Evolutionary conservation across 64 coral and sea anemone species (phyloP), one percentile per base, ranked within the genome.

Genomic region (Montipora foliosa): DNA sequence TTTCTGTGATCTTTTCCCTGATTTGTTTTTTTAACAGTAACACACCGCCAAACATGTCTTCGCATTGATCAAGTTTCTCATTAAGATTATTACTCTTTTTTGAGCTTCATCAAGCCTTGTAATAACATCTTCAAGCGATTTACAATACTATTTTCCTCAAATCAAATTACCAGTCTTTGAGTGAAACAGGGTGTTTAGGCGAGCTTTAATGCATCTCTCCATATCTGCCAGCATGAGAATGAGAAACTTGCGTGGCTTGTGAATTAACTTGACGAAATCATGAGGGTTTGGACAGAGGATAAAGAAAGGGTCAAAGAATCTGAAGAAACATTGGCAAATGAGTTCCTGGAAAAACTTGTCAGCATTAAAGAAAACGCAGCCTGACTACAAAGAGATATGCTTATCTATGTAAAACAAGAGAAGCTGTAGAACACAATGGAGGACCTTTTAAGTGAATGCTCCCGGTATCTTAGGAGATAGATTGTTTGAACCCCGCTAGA

Each of bases 21-120:
- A 29, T 29, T 29, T 60, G 61, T 44, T 29, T 29, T 89, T 57
- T 75, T 49, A 89, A 57, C 21, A 76, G 87, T 76, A 89, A 89
- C 67, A 89, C 5, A 89, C 61, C 44, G 86, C 86, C 6, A 88
- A 89, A 89, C 87, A 89, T 89, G 73, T 89, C 17, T 78, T 89
- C 78, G 72, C 45, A 89, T 7, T 89, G 87, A 89, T 89, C 87
- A 89, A 89, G 87, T 89, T 89, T 77, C 72, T 77, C 72, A 89
- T 89, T 78, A 15, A 77, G 74, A 89, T 89, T 76, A 19, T 44
- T 89, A 76, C 76, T 22, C 22, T 22, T 22, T 22, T 22, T 22
- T 22, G 22, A 22, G 22, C 22, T 22, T 22, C 22, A 22, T 22
- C 22, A 22, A 22, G 22, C 22, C 22, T 22, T 22, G 22, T 22